Percentiles rank a stretch among this genome's conserved stretches.
These are phyloP conservation scores for Aphyosemion australe DNA, from an alignment of 2,113 vertebrate species.

Conservation along the genomic window DNA sequence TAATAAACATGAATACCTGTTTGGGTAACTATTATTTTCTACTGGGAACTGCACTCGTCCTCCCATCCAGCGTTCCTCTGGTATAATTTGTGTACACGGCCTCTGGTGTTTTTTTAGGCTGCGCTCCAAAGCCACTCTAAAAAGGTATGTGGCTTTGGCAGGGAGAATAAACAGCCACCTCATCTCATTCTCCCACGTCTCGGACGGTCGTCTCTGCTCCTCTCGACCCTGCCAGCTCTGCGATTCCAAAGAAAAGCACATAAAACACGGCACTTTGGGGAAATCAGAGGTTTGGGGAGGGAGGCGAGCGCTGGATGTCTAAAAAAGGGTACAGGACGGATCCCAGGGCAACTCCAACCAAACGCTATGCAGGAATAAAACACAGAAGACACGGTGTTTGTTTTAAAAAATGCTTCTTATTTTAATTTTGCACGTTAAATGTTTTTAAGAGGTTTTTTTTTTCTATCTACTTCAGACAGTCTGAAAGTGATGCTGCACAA, in stretches of 20 bases:
- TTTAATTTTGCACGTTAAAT: background rate
- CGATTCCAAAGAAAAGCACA: slow-evolving; percentile 64
- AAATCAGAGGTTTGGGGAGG: slow-evolving; percentile 62
- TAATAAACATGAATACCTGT: slow-evolving; percentile 6
- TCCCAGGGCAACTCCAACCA: slow-evolving; percentile 22
- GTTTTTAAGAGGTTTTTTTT: background rate
- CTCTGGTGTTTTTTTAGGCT: slow-evolving; percentile 73
- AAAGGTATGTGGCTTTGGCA: slow-evolving; percentile 73
- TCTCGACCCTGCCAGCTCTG: slow-evolving; percentile 56
- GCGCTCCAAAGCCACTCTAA: slow-evolving; percentile 73
- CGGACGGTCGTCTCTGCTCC: slow-evolving; percentile 57
- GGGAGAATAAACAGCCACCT: slow-evolving; percentile 76
- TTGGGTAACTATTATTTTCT: slow-evolving; percentile 22
- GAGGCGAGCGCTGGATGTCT: slow-evolving; percentile 16
- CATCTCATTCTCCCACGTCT: slow-evolving; percentile 72
- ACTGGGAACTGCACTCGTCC: slow-evolving; percentile 48
- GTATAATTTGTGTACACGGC: slow-evolving; percentile 66
- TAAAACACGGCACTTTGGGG: slow-evolving; percentile 69
- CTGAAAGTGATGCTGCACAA: background rate
- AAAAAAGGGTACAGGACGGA: slow-evolving; percentile 48
- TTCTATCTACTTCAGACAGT: background rate
- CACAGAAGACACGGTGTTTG: slow-evolving; percentile 14
- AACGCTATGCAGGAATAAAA: slow-evolving; percentile 24
- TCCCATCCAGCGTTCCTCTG: slow-evolving; percentile 28
- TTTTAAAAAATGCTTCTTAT: background rate